These are phyloP conservation scores for Mastacembelus armatus DNA, from an alignment of 2,797 vertebrate species.

Conservation along the genomic window DNA sequence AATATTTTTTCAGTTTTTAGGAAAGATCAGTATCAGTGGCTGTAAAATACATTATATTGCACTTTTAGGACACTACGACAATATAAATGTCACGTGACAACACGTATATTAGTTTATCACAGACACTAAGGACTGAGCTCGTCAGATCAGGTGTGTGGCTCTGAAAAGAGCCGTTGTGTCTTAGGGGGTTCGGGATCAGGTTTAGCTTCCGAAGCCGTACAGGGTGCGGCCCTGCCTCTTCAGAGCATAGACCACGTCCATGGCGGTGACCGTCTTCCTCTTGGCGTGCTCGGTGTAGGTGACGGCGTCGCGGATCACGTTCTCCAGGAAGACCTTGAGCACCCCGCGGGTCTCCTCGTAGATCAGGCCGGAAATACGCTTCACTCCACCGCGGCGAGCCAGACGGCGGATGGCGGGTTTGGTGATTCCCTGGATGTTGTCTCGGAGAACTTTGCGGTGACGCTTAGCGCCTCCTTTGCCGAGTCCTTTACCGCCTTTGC, in stretches of 20 bases:
- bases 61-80: no score
- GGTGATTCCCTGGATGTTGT: slow-evolving; percentile 51
- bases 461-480: slow-evolving; percentile 23
- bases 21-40: no score
- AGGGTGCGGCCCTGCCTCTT: slow-evolving; percentile 26
- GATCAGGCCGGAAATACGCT: slow-evolving; percentile 42
- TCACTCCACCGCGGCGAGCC: slow-evolving; percentile 30
- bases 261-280: slow-evolving; percentile 20
- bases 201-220: slow-evolving; percentile 18
- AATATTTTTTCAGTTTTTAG: no score
- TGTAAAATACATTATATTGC: no score
- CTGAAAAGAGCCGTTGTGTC: slow-evolving; percentile 25
- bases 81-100: no score
- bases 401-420: slow-evolving; percentile 45
- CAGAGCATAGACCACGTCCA: slow-evolving; percentile 18
- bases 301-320: slow-evolving; percentile 45
- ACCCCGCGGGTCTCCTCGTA: slow-evolving; percentile 52
- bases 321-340: slow-evolving; percentile 52
- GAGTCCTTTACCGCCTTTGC: slow-evolving; percentile 3
- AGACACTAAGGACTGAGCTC: no score
- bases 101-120: no score
- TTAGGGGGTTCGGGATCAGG: no score
- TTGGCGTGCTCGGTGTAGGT: slow-evolving; percentile 45
- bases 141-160: neutral
- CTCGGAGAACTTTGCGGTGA: slow-evolving; percentile 33